phyloP scores from a whole-genome alignment of 2,888 invertebrate genomes.

The Therioaphis trifolii region DNA sequence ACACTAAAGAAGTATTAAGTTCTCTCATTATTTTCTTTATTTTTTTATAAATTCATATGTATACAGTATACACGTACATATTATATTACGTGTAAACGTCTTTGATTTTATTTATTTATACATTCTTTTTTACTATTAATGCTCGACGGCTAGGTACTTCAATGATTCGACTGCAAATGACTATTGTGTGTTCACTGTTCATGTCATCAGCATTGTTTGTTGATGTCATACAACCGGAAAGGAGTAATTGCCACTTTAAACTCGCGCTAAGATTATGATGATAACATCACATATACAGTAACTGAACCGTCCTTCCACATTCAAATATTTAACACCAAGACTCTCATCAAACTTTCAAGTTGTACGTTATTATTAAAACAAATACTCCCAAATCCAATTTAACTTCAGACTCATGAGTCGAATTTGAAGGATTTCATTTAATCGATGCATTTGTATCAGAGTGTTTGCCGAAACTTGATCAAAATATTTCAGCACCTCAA shows the following conservation, averaged over 20 bases:
- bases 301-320: background rate
- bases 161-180: slow-evolving; percentile 45
- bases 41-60: background rate
- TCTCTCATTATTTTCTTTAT: background rate
- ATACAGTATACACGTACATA: background rate
- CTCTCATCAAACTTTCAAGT: slow-evolving; percentile 35
- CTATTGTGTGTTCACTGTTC: slow-evolving; percentile 31
- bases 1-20: background rate
- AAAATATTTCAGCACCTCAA: background rate
- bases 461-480: background rate
- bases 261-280: slow-evolving; percentile 54
- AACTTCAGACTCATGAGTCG: background rate
- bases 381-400: slow-evolving; percentile 32
- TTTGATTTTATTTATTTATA: background rate
- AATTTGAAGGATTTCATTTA: slow-evolving; percentile 15
- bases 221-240: slow-evolving; percentile 45
- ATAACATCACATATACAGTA: slow-evolving; percentile 39
- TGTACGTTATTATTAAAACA: slow-evolving; percentile 36
- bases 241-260: slow-evolving; percentile 51
- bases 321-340: slow-evolving; percentile 47
- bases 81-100: no score
- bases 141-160: background rate
- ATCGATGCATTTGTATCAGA: background rate
- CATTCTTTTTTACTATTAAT: no score
- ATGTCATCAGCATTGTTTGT: slow-evolving; percentile 47